phyloP scores from a whole-genome alignment of 1,140 invertebrate genomes.

The Drosophila sp. region DNA sequence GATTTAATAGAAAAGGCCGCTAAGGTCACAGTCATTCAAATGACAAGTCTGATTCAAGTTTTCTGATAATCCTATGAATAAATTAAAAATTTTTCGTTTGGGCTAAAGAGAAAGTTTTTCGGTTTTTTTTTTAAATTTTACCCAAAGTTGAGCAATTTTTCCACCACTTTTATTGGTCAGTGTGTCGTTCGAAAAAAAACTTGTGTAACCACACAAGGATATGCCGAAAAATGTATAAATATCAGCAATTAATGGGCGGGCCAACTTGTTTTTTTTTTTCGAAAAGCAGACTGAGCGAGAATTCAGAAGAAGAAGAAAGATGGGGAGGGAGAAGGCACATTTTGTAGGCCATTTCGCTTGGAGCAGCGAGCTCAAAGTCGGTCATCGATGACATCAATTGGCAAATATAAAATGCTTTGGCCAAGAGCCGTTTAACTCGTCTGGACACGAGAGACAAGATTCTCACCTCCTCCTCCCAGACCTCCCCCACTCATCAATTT shows the following conservation, averaged over 20 bases:
- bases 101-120: slow-evolving; percentile 5
- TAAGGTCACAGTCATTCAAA: not conserved
- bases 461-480: not conserved
- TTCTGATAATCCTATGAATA: slow-evolving; percentile 7
- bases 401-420: slow-evolving; percentile 3
- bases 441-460: not conserved
- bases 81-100: not conserved
- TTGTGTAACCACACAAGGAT: slow-evolving; percentile 12
- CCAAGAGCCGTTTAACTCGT: slow-evolving; percentile 10
- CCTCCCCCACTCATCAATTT: not conserved
- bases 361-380: slow-evolving; percentile 5
- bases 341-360: slow-evolving; percentile 4
- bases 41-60: not conserved
- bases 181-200: not conserved
- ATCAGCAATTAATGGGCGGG: slow-evolving; percentile 5
- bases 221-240: slow-evolving; percentile 8
- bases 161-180: slow-evolving; percentile 4
- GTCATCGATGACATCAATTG: slow-evolving; percentile 13
- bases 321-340: not conserved
- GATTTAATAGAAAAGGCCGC: not conserved
- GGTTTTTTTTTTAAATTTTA: not conserved
- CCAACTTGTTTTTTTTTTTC: not conserved
- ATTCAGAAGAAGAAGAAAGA: not conserved
- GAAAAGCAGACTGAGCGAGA: not conserved
- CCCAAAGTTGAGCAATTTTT: not conserved